A percentile compares a stretch with the other conserved stretches of the same genome.
Evolutionary conservation across 2,113 vertebrate genomes (phyloP).

Genomic region (Chaetorhynchus papuensis): DNA sequence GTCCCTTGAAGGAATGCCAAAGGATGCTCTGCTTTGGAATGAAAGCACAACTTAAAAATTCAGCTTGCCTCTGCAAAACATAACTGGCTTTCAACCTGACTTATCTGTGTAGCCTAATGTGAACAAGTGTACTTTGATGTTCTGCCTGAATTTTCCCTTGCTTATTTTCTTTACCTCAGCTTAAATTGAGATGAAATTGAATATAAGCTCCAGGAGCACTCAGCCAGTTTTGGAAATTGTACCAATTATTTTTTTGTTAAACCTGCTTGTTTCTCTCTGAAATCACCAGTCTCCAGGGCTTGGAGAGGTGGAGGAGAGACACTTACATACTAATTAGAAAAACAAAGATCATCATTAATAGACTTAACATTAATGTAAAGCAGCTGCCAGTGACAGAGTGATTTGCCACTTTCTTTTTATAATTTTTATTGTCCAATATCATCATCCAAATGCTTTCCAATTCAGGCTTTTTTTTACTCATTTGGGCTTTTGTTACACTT

Average conservation of each 20-base stretch:
- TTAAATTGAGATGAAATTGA: background rate
- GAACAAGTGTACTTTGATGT: background rate
- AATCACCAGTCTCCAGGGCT: background rate
- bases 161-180: background rate
- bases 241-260: conserved; percentile 18
- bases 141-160: background rate
- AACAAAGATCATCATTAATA: background rate
- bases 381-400: background rate
- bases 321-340: conserved; percentile 1
- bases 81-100: background rate
- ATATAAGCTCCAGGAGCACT: background rate
- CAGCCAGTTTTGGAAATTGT: background rate
- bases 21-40: background rate
- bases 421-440: background rate
- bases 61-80: background rate
- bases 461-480: background rate
- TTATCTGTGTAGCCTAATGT: background rate
- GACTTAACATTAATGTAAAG: background rate
- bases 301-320: background rate
- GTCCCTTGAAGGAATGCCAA: background rate
- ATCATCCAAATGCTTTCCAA: background rate
- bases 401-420: background rate
- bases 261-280: background rate
- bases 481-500: background rate
- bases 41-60: background rate